Evolutionary conservation across 2,113 vertebrate genomes (phyloP), one percentile per base, ranked within the genome.

Genomic region (Blennius ocellaris): DNA sequence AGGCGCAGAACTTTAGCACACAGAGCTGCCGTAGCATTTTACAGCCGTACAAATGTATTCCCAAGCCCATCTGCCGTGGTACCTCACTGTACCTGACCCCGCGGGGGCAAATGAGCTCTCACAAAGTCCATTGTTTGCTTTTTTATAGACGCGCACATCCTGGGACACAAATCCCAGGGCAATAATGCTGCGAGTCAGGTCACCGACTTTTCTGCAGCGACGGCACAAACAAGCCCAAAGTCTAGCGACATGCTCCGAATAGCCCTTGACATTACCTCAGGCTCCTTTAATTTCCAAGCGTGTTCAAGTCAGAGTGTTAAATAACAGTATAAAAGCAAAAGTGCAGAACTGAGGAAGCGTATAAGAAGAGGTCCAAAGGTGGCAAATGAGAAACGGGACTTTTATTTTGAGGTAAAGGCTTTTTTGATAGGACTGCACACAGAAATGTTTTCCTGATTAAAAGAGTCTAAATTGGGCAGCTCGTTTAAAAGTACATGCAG

Each of bases 151-250:
- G 67, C 49, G 59, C 82, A 76, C 69, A 50, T 76, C 74, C 48
- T 64, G 15, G 54, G 56, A 78, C 73, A 78, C 66, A 69, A 78
- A 56, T 79, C 83, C 76, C 70, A 16, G 41, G 61, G 57, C 65
- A 69, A 80, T 70, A 60, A 47, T 3, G 2, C 48, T 41, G 11
- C 37, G 16, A 65, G 64, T 75, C 43, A 61, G 76, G 83, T 67
- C 80, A 71, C 43, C 38, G 56, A 55, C 62, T 83, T 91, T 30
- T 90, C 44, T 87, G 88, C 87, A 83, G 66, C 6, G 44, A 72
- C 47, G 63, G 81, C 82, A 86, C 80, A 87, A 87, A 89, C 77
- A 50, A 66, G 51, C 30, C 30, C 40, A 62, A 40, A 74, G 53
- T 63, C 47, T 73, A 71, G 38, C 78, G 55, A 81, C 61, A 66